Evolutionary conservation across 64 coral and sea anemone species (phyloP).

Genomic region (Trachythela sp.): DNA sequence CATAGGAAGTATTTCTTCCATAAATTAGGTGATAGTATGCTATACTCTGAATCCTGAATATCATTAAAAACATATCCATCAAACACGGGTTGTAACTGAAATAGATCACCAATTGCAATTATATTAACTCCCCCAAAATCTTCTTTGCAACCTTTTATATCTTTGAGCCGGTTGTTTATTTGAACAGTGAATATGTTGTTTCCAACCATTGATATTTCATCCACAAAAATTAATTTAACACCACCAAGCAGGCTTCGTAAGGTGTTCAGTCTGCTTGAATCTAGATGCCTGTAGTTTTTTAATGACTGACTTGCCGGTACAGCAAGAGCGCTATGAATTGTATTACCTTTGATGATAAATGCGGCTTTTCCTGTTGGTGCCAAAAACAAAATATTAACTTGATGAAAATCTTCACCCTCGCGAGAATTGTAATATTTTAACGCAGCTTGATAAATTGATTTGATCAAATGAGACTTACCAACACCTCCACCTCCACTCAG

Average conservation of each 20-base stretch:
- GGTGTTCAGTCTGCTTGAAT: background rate
- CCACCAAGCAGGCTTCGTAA: background rate
- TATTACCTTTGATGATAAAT: background rate
- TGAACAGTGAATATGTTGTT: background rate
- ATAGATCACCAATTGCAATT: background rate
- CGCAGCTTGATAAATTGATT: background rate
- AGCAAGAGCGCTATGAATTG: background rate
- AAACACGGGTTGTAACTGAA: background rate
- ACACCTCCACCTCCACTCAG: too few relatives aligned
- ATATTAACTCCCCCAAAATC: too few relatives aligned
- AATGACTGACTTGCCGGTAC: too few relatives aligned
- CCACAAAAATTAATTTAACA: background rate
- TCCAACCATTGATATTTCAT: conserved; percentile 7
- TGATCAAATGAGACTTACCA: background rate
- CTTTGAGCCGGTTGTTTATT: background rate
- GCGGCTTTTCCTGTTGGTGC: background rate
- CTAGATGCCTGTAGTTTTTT: background rate
- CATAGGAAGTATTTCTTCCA: background rate
- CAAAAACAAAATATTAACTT: background rate
- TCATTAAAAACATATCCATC: too few relatives aligned
- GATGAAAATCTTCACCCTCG: background rate
- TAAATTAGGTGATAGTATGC: background rate
- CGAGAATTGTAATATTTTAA: background rate
- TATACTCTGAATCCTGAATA: background rate
- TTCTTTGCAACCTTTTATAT: too few relatives aligned